phyloP scores from a whole-genome alignment of 2,888 invertebrate species.

The Boloria selene region DNA sequence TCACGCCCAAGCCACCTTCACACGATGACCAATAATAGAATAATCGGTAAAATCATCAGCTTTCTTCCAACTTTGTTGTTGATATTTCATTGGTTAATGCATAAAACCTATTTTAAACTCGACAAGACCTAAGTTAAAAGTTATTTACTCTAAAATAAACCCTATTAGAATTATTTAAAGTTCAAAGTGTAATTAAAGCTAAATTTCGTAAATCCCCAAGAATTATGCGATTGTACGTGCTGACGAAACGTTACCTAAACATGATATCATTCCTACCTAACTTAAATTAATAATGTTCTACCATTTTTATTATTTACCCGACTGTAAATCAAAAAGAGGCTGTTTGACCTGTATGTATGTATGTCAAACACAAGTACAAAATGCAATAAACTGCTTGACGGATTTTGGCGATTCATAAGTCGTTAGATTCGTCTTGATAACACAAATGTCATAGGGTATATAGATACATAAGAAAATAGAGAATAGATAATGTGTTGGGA shows the following conservation, averaged over 20 bases:
- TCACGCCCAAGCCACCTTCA: constrained; percentile 18
- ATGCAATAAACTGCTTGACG: too few relatives aligned
- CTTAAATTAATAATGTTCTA: neutral
- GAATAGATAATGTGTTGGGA: too few relatives aligned
- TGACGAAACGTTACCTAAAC: constrained; percentile 5
- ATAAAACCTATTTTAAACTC: neutral
- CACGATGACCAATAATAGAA: constrained; percentile 27
- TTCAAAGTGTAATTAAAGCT: neutral
- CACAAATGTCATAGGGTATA: too few relatives aligned
- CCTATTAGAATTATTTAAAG: neutral
- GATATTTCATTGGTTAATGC: constrained; percentile 24
- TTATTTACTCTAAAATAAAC: neutral
- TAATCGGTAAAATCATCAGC: constrained; percentile 31
- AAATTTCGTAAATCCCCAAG: constrained; percentile 14
- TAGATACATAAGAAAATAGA: too few relatives aligned
- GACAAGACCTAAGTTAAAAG: neutral
- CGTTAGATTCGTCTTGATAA: too few relatives aligned
- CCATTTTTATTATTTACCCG: neutral
- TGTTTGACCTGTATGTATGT: too few relatives aligned
- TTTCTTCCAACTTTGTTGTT: constrained; percentile 27
- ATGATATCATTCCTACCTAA: constrained; percentile 16
- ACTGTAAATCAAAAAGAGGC: too few relatives aligned
- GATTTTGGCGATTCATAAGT: too few relatives aligned
- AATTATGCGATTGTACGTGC: constrained; percentile 12
- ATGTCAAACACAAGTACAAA: too few relatives aligned